Evolutionary conservation across 2,888 invertebrate genomes (phyloP).

Genomic region (Limnephilus marmoratus): DNA sequence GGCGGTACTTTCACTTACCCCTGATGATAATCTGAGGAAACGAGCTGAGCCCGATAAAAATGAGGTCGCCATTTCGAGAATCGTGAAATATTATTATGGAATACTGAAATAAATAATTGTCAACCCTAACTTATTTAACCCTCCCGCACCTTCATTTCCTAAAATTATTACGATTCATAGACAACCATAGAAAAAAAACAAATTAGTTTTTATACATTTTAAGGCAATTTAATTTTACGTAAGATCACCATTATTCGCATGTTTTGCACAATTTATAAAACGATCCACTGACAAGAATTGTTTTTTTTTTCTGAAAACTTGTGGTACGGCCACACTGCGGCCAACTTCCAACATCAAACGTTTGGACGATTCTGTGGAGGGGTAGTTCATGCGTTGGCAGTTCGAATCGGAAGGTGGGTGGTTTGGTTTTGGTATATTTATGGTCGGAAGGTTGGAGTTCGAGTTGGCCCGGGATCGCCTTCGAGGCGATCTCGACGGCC

Average conservation of each 20-base stretch:
- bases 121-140: constrained; percentile 54
- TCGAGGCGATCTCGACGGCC: too few relatives aligned
- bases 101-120: constrained; percentile 40
- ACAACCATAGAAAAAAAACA: not conserved
- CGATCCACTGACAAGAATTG: not conserved
- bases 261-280: not conserved
- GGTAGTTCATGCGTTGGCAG: too few relatives aligned
- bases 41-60: constrained; percentile 55
- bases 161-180: constrained; percentile 51
- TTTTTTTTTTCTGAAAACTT: not conserved
- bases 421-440: too few relatives aligned
- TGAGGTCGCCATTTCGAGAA: constrained; percentile 58
- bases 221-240: not conserved
- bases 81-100: not conserved
- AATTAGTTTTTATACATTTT: not conserved
- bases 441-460: too few relatives aligned
- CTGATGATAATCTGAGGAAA: constrained; percentile 53
- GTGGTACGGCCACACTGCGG: too few relatives aligned
- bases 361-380: too few relatives aligned
- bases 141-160: constrained; percentile 62
- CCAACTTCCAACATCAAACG: too few relatives aligned
- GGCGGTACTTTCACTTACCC: constrained; percentile 48
- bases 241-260: too few relatives aligned
- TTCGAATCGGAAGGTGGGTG: too few relatives aligned
- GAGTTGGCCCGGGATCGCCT: too few relatives aligned